phyloP scores from a whole-genome alignment of 2,113 vertebrate genomes.

The Eulacestoma nigropectus region DNA sequence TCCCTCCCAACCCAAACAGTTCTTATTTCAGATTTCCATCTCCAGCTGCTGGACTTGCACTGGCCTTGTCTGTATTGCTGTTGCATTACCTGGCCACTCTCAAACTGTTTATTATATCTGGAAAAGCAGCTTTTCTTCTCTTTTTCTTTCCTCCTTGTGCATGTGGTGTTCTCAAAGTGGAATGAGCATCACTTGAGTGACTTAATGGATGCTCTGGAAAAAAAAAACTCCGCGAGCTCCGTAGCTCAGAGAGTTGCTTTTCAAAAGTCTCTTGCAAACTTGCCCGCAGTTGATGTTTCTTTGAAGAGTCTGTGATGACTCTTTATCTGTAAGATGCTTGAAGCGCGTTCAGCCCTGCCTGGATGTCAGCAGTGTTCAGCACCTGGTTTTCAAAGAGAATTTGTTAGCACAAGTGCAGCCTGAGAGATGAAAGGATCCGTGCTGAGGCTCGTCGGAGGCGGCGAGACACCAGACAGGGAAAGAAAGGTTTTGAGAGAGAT shows the following conservation, averaged over 20 bases:
- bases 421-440: constrained; percentile 24
- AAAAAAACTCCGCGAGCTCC: neutral
- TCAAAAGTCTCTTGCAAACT: neutral
- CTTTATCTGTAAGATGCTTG: neutral
- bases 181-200: neutral
- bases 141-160: rapidly evolving
- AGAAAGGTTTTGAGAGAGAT: neutral
- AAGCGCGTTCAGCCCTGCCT: neutral
- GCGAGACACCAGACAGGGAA: neutral
- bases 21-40: neutral
- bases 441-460: neutral
- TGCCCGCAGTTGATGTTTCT: neutral
- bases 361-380: neutral
- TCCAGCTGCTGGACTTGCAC: neutral
- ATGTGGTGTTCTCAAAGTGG: neutral
- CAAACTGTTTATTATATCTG: neutral
- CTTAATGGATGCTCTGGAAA: neutral
- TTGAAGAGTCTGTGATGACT: constrained; percentile 42
- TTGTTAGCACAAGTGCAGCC: neutral
- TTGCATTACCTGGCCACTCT: neutral
- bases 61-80: rapidly evolving
- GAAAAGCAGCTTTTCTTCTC: neutral
- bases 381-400: constrained; percentile 54
- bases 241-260: neutral
- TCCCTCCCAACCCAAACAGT: neutral